phyloP scores from a whole-genome alignment of 2,797 vertebrate species.

The Sciaenops ocellatus region DNA sequence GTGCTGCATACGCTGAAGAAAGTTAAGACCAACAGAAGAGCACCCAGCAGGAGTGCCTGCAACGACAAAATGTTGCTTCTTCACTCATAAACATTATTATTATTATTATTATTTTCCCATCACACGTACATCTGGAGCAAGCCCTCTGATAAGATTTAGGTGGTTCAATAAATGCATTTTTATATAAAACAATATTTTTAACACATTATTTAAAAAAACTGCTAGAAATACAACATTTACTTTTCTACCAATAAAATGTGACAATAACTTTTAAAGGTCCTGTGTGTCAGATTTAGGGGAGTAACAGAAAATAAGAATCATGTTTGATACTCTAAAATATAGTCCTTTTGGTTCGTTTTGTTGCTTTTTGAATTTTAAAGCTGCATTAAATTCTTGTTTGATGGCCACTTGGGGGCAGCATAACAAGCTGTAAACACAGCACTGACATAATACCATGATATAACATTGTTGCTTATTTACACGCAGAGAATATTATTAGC shows the following conservation, averaged over 20 bases:
- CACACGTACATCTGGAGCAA: not conserved
- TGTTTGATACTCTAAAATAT: too few relatives aligned
- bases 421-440: not conserved
- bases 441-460: not conserved
- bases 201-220: not conserved
- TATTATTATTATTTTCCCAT: not conserved
- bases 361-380: not conserved
- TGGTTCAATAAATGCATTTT: not conserved
- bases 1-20: not conserved
- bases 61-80: not conserved
- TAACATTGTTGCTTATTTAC: not conserved
- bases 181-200: not conserved
- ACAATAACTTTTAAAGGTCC: not conserved
- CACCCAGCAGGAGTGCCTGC: constrained; percentile 9
- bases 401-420: not conserved
- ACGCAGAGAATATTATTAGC: not conserved
- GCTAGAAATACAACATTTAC: not conserved
- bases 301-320: too few relatives aligned
- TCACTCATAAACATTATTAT: not conserved
- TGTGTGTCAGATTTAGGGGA: too few relatives aligned
- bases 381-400: not conserved
- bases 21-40: constrained; percentile 15
- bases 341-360: too few relatives aligned
- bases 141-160: not conserved
- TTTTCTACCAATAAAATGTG: not conserved